Evolutionary conservation across 2,888 invertebrate genomes (phyloP).

Genomic region (Halictus quadricinctus): DNA sequence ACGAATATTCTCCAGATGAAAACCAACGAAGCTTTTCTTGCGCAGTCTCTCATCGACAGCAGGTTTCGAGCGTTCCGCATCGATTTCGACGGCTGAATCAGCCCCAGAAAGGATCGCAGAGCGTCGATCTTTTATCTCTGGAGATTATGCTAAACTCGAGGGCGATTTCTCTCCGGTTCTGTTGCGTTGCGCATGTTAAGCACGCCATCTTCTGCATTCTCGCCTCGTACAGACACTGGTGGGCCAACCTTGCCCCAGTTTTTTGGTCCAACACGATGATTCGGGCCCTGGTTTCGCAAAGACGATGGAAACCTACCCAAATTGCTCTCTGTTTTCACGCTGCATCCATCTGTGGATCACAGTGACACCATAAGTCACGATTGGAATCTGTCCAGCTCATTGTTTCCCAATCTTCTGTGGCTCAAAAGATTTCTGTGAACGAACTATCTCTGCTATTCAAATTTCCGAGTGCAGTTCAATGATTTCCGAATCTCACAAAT

Average conservation of each 20-base stretch:
- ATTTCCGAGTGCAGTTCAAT: too few relatives aligned
- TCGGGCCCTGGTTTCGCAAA: not conserved
- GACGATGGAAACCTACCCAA: slow-evolving; percentile 1
- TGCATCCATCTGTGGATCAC: not conserved
- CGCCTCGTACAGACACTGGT: slow-evolving; percentile 26
- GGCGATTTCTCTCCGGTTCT: slow-evolving; percentile 42
- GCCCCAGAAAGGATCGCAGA: not conserved
- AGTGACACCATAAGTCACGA: not conserved
- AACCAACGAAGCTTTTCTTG: not conserved
- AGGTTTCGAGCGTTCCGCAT: not conserved
- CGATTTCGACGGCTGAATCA: not conserved
- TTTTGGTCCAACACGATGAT: not conserved
- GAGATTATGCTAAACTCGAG: slow-evolving; percentile 29
- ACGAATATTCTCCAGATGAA: too few relatives aligned
- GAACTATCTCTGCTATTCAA: not conserved
- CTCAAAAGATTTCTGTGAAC: not conserved
- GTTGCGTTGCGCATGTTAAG: slow-evolving; percentile 40
- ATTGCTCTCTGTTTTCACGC: not conserved
- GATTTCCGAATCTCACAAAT: too few relatives aligned
- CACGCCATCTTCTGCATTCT: slow-evolving; percentile 33
- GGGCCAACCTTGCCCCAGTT: slow-evolving; percentile 49
- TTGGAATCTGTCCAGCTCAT: not conserved
- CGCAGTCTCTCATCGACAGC: not conserved
- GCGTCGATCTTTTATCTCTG: slow-evolving; percentile 1
- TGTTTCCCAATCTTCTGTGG: not conserved